These are phyloP conservation scores for Brachionus asplanchnoidis DNA, from an alignment of 1,140 invertebrate genomes.

Conservation along the genomic window DNA sequence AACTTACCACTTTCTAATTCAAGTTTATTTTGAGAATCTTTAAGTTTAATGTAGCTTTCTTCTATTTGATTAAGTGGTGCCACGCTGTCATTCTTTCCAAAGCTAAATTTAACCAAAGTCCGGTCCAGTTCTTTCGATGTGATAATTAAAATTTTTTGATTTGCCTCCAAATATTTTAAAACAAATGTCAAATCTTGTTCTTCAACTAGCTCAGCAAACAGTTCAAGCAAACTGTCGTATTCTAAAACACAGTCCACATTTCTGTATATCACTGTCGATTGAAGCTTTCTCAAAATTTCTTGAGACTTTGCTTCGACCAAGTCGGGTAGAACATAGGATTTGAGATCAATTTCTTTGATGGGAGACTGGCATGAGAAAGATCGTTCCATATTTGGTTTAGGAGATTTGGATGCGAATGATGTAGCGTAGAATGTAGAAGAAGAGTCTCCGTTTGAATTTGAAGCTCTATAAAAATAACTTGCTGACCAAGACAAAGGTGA, in stretches of 20 bases:
- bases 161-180: conserved; percentile 19
- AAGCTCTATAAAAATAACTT: not conserved
- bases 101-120: conserved; percentile 23
- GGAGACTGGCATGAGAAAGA: not conserved
- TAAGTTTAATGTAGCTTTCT: not conserved
- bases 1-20: not conserved
- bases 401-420: not conserved
- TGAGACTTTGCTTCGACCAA: not conserved
- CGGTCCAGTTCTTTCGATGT: not conserved
- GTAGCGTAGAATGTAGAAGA: not conserved
- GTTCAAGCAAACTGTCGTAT: not conserved
- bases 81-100: not conserved
- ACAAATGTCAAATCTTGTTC: not conserved
- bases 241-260: conserved; percentile 34
- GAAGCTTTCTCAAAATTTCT: conserved; percentile 8
- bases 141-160: conserved; percentile 9
- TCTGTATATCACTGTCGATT: not conserved
- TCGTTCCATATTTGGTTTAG: not conserved
- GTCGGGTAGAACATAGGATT: not conserved
- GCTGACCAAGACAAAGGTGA: not conserved
- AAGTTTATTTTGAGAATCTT: not conserved
- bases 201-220: not conserved
- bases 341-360: not conserved
- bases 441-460: not conserved
- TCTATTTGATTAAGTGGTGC: not conserved